Evolutionary conservation across 2,797 vertebrate species (phyloP), one percentile per base, ranked within the genome.

Genomic region (Acanthurus lineatus): DNA sequence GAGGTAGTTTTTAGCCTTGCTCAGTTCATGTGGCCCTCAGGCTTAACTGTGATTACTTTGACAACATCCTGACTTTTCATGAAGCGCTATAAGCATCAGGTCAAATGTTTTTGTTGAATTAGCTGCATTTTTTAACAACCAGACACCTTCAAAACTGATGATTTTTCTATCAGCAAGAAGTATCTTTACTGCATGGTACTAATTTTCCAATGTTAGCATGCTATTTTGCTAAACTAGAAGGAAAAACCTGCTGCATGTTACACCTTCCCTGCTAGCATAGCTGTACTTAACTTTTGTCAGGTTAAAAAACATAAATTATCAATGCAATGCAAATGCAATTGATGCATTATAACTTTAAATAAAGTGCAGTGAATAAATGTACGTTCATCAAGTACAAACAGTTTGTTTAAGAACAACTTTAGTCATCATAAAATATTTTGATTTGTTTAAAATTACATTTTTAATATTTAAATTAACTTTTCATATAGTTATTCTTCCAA

Each of bases 401-500:
- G 38, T 9, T 17, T 0, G 19, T 42, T 9, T 9, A 5, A 48
- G 47, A 49, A 69, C 56, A 25, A 5, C 49, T 5, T 16, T 53
- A 44, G 57, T 4, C 47, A 63, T 22, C 10, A 66, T 51, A 16
- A 16, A 22, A 15, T 12, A 35, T 44, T 69, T 45, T 44, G 0
- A 60, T 42, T 32, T 20, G 32, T 40, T 53, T n/a, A 47, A 47
- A 19, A 32, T 40, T 14, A 28, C 0, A 20, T 59, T n/a, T 51
- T 32, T 32, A 4, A 32, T 4, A 32, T 32, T 32, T 32, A 32
- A 32, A 32, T 48, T 10, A 62, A 48, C 12, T 15, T 63, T 35
- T 82, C 68, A 60, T 3, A 12, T 32, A 68, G 16, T 45, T 51
- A 9, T 69, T 82, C 3, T 48, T 44, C 2, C 3, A 44, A 69